Conservation (phyloP, 2,113 vertebrate genomes). For the Sminthopsis crassicaudata region DNA sequence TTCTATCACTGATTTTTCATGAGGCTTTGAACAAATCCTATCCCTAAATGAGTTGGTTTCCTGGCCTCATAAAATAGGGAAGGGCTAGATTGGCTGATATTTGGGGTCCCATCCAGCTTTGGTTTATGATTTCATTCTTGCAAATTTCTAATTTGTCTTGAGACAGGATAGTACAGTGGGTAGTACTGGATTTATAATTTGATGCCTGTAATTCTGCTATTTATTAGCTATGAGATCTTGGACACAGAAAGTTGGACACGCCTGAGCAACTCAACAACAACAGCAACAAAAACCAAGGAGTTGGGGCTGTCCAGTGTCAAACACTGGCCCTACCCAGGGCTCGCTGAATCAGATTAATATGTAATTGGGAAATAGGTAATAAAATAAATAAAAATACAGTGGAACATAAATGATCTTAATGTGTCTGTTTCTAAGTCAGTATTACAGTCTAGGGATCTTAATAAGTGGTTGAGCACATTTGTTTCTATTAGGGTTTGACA, state of each 20-base stretch:
- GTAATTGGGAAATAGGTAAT: background rate
- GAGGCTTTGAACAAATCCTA: background rate
- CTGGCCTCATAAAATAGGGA: background rate
- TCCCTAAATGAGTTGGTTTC: background rate
- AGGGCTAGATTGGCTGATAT: background rate
- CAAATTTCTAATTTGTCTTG: background rate
- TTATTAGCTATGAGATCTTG: slow-evolving; percentile 22
- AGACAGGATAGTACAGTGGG: background rate
- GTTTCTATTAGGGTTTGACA: background rate
- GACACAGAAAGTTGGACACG: background rate
- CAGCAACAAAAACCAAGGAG: background rate
- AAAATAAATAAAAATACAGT: background rate
- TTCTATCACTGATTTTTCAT: background rate
- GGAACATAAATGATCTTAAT: background rate
- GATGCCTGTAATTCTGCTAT: background rate
- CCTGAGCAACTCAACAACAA: background rate
- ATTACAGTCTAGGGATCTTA: background rate
- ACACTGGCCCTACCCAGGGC: background rate
- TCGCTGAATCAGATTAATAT: background rate
- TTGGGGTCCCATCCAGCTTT: background rate
- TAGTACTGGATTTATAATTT: background rate
- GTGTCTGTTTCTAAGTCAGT: background rate
- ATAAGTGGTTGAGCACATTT: background rate
- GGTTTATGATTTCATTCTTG: background rate
- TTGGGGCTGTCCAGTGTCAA: background rate